A percentile compares a stretch with the other conserved stretches of the same genome.
Conservation (phyloP, 23 tunicate genomes). For the Ascidia mentula region DNA sequence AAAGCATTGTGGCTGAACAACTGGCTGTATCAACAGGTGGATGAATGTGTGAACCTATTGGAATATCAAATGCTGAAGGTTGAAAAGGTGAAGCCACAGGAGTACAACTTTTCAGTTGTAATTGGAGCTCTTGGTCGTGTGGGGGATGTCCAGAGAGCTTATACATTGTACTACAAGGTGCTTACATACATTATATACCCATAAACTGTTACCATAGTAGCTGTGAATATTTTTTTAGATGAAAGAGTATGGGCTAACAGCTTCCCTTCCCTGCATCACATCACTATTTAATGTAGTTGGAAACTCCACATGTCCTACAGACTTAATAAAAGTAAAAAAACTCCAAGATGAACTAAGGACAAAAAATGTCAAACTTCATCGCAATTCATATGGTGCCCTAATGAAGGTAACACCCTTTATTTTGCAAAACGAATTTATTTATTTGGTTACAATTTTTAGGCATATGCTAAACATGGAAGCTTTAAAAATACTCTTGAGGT, state of each 20-base stretch:
- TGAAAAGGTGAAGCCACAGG: slow-evolving; percentile 63
- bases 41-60: slow-evolving; percentile 72
- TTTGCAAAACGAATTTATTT: background rate
- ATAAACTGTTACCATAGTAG: too few relatives aligned
- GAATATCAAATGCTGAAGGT: slow-evolving; percentile 58
- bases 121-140: slow-evolving; percentile 65
- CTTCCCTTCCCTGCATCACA: slow-evolving; percentile 60
- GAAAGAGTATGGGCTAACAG: slow-evolving; percentile 31
- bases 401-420: slow-evolving; percentile 28
- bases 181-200: too few relatives aligned
- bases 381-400: slow-evolving; percentile 54
- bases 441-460: slow-evolving; percentile 17
- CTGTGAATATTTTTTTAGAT: slow-evolving; percentile 4
- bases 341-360: slow-evolving; percentile 17
- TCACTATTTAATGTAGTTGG: slow-evolving; percentile 76
- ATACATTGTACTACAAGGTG: slow-evolving; percentile 44
- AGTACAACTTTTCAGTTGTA: slow-evolving; percentile 79
- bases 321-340: slow-evolving; percentile 17
- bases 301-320: slow-evolving; percentile 9
- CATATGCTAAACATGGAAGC: slow-evolving; percentile 42
- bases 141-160: slow-evolving; percentile 61
- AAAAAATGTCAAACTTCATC: slow-evolving; percentile 20
- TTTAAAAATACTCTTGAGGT: slow-evolving; percentile 35
- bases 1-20: background rate
- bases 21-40: slow-evolving; percentile 1